Evolutionary conservation across 2,797 vertebrate genomes (phyloP), one percentile per base, ranked within the genome.

Genomic region (Diplodus sargus): DNA sequence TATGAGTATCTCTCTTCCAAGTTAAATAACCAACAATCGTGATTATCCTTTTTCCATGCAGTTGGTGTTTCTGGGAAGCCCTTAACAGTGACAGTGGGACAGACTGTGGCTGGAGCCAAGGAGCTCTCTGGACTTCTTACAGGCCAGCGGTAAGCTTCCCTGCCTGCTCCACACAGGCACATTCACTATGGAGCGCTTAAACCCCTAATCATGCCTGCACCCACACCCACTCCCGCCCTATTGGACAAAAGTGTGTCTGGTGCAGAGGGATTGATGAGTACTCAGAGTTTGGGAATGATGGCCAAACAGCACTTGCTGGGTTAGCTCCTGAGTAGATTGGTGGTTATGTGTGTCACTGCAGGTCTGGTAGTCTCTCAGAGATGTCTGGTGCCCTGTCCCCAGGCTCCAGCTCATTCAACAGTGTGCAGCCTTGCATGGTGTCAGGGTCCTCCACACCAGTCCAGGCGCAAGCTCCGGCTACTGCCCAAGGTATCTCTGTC

Each of bases 81-180:
- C 0, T 72, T 97, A 51, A 93, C 96, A 0, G 56, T 95, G 86
- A 93, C 96, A 0, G 53, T 97, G 68, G 95, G 97, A 45, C 97
- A 96, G 85, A 85, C 94, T 2, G 92, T 95, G 30, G 57, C 95
- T 2, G 95, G 96, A 8, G 82, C 95, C 12, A 98, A 97, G 93
- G 98, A 99, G 77, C 95, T 97, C 16, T 95, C 97, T 0, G 97
- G 98, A 80, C 95, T 99, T 79, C 96, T 98, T 53, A 91, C 95
- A 72, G 83, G 96, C 73, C 94, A 97, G 69, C 97, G 96, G 98
- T 99, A 95, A 93, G 89, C 57, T 30, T 42, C 45, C 62, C 34
- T 2, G n/a, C 28, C 43, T 30, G n/a, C 56, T 15, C 16, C 64
- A 70, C 70, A 69, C 59, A 53, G 70, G 42, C 79, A 77, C 79